phyloP scores from a whole-genome alignment of 2,888 invertebrate species.

The Zaprionus obscuricornis region DNA sequence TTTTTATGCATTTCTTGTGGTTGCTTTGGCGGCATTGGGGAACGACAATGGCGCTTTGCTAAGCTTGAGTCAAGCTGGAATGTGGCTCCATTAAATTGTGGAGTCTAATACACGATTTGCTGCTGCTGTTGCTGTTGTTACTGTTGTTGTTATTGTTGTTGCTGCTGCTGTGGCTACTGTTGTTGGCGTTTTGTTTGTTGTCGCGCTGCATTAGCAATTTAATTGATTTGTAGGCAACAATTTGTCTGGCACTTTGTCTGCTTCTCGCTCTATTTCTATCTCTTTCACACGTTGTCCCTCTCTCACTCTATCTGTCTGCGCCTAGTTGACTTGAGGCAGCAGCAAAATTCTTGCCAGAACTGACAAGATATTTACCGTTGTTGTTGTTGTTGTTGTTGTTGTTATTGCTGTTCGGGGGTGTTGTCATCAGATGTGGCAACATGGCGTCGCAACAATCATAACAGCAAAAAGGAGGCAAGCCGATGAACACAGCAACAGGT shows the following conservation, averaged over 20 bases:
- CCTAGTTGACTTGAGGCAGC: conserved; percentile 39
- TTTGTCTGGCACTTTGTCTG: conserved; percentile 62
- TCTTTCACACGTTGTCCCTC: conserved; percentile 4
- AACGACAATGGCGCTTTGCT: conserved; percentile 60
- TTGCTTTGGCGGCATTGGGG: conserved; percentile 63
- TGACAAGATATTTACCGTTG: too few species aligned
- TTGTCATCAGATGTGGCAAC: too few species aligned
- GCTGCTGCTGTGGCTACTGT: neutral
- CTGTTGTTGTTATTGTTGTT: conserved; percentile 10
- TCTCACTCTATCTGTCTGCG: neutral
- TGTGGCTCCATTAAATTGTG: conserved; percentile 76
- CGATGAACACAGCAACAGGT: too few species aligned
- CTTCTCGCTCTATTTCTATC: neutral
- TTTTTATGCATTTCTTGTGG: conserved; percentile 72
- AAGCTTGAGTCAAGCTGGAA: too few species aligned
- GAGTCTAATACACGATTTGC: conserved; percentile 65
- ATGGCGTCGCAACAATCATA: too few species aligned
- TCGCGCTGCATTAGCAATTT: conserved; percentile 50
- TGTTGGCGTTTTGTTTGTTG: conserved; percentile 24
- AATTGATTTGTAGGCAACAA: conserved; percentile 77
- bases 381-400: conserved; percentile 33
- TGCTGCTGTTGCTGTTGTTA: too few species aligned
- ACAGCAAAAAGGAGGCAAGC: too few species aligned
- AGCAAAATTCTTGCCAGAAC: conserved; percentile 29
- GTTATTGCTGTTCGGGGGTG: conserved; percentile 24